Conservation (phyloP, 2,888 invertebrate species). For the Congeria kusceri region DNA sequence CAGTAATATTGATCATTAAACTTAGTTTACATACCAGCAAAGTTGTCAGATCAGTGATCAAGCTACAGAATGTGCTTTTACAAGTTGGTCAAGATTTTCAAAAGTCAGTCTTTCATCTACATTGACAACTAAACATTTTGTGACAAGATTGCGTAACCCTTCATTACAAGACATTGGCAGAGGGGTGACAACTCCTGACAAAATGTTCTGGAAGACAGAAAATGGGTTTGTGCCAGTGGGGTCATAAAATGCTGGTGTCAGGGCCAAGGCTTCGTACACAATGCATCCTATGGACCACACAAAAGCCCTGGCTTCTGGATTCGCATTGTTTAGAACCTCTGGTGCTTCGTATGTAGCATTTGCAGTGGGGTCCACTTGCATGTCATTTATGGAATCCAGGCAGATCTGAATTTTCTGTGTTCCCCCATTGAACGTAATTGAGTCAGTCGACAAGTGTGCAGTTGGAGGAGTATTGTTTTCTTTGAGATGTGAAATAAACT, state of each 20-base stretch:
- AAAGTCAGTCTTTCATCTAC: slow-evolving; percentile 50
- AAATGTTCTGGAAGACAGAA: slow-evolving; percentile 66
- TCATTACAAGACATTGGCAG: slow-evolving; percentile 38
- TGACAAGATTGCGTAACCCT: slow-evolving; percentile 45
- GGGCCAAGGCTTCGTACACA: slow-evolving; percentile 71
- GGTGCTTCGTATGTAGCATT: slow-evolving; percentile 70
- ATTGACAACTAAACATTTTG: slow-evolving; percentile 55
- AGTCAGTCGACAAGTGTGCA: slow-evolving; percentile 43
- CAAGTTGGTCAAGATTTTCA: slow-evolving; percentile 18
- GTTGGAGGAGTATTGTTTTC: slow-evolving; percentile 25
- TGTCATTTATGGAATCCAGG: background rate
- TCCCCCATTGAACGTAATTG: slow-evolving; percentile 17
- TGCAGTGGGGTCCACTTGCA: background rate
- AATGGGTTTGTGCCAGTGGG: slow-evolving; percentile 65
- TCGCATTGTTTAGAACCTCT: slow-evolving; percentile 62
- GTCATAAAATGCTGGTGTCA: slow-evolving; percentile 72
- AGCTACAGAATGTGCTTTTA: background rate
- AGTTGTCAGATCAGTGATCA: too few relatives aligned
- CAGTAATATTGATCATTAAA: too few relatives aligned
- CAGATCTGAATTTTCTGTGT: background rate
- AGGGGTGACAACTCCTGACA: slow-evolving; percentile 59
- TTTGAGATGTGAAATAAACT: slow-evolving; percentile 40
- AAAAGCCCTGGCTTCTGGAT: slow-evolving; percentile 61
- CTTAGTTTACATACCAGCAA: too few relatives aligned
- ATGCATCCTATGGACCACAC: slow-evolving; percentile 75